Evolutionary conservation across 2,797 vertebrate species (phyloP), one percentile per base, ranked within the genome.

Genomic region (Scyliorhinus canicula): DNA sequence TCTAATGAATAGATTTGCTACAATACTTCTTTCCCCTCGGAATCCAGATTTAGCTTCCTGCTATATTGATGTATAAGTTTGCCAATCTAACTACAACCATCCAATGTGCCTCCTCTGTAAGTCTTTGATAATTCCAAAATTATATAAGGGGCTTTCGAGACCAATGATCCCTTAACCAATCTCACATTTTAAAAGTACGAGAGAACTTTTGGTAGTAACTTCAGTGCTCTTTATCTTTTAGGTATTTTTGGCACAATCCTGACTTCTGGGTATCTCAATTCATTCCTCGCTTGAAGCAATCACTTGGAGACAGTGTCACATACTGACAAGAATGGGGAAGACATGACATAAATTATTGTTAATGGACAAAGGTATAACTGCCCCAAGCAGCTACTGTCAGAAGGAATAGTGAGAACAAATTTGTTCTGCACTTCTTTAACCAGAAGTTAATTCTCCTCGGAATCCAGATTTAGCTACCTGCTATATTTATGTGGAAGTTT

Each of bases 231-330:
- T 63, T 40, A 65, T 93, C 47, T 93, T 67, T 2, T 0, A 67
- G 60, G 21, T 94, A 52, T 69, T 52, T 94, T 94, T 47, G 67
- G 14, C 67, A 55, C 21, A 8, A 60, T 21, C 67, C 31, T 94
- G 67, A 94, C 40, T 71, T 94, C 67, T 74, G 35, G 67, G 28
- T 16, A 35, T 50, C 47, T 74, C 26, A 52, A 71, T 93, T 0
- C 19, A 65, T 91, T 65, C 88, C 19, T 91, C 88, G 44, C 6
- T 94, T 50, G 16, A 94, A 94, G 93, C 47, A 94, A 94, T 94
- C 93, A 74, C 65, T 94, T 52, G 67, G 44, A 74, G 93, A 71
- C 44, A 74, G 26, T 94, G 93, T 55, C 67, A 94, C 50, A 74
- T 31, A 16, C 16, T 94, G 67, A 94, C 67, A 94, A 71, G 93